Evolutionary conservation across 2,113 vertebrate species (phyloP).

Genomic region (Sclerurus mexicanus): DNA sequence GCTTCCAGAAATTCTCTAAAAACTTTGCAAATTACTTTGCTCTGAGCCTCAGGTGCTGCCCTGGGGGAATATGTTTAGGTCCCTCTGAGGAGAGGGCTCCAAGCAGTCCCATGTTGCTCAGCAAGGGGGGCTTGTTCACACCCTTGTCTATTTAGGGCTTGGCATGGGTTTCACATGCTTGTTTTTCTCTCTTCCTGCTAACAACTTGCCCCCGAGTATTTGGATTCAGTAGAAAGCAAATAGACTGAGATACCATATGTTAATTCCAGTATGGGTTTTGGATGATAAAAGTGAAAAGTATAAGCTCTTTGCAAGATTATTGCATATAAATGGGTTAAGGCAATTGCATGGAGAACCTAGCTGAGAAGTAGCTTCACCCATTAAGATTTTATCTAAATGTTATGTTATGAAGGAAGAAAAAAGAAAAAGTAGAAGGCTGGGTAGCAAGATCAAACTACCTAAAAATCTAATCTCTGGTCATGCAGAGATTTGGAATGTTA

Average conservation of each 20-base stretch:
- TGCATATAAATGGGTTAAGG: background rate
- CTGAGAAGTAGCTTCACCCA: background rate
- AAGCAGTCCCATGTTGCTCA: background rate
- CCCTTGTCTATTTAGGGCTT: background rate
- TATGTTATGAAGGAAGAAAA: background rate
- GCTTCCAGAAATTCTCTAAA: background rate
- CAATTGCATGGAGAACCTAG: background rate
- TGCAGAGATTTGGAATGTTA: background rate
- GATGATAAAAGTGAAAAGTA: constrained; percentile 50
- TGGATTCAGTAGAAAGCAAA: constrained; percentile 25
- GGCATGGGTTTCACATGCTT: background rate
- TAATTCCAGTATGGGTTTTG: constrained; percentile 6
- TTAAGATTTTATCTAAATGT: constrained; percentile 31
- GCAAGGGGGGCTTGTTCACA: background rate
- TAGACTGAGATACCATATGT: constrained; percentile 1
- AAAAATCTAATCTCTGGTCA: background rate
- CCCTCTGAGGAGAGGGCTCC: background rate
- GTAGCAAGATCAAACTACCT: background rate
- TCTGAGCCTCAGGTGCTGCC: background rate
- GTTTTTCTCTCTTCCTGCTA: background rate
- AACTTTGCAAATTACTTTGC: background rate
- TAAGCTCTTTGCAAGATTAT: constrained; percentile 1
- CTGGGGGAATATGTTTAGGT: background rate
- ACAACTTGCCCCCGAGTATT: background rate
- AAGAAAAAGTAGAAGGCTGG: background rate